Evolutionary conservation across 2,797 vertebrate species (phyloP), one percentile per base, ranked within the genome.

Genomic region (Eidolon dupreanum): DNA sequence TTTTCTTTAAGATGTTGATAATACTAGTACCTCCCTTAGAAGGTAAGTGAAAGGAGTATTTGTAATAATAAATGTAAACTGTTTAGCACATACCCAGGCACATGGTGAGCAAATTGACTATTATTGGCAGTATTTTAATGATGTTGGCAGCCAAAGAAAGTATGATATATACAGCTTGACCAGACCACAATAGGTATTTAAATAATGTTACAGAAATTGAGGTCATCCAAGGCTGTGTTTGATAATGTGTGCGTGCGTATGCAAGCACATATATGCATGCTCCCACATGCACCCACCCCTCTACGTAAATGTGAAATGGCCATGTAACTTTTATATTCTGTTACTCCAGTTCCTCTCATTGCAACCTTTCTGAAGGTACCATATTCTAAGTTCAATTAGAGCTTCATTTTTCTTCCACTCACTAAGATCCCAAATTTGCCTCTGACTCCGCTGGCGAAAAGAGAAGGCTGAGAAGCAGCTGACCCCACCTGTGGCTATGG

Each of bases 1-100:
- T 89, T 78, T 74, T 63, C 43, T 83, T 6, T 74, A 70, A 75
- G 10, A 49, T 88, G 10, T 49, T 66, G 46, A 33, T 61, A 28
- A 61, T 63, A 33, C n/a, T 22, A 92, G 57, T 4, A 66, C 31
- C 11, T 55, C 63, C 61, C 26, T 55, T 19, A 90, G 38, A 77
- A 46, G 8, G 11, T 65, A 4, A 85, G 7, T 49, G 38, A 90
- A 57, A 93, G 19, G 20, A 79, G 15, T 57, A 33, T 51, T 31
- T 49, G 6, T 86, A 75, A 24, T 49, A 22, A 87, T 36, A 20
- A 83, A 11, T 12, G 4, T 17, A 38, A 31, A 46, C 20, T 65
- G 26, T 3, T 87, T 31, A 51, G 26, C 33, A n/a, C 2, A 5
- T 4, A 70, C 36, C 12, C 38, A 65, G n/a, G 66, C 38, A 43